phyloP scores from a whole-genome alignment of 2,888 invertebrate genomes.

The Platynereis dumerilii region DNA sequence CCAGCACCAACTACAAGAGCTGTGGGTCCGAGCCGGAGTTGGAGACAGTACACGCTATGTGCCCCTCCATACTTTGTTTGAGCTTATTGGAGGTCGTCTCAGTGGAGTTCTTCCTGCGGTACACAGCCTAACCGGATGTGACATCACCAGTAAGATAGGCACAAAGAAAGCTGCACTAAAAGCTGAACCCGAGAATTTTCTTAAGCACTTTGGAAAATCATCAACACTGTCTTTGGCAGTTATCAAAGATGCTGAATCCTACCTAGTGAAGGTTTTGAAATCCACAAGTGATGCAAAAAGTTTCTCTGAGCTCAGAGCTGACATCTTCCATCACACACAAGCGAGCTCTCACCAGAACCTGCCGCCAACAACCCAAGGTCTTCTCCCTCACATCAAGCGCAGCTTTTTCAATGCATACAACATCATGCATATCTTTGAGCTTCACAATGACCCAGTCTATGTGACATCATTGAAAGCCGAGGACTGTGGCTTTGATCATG shows the following conservation, averaged over 20 bases:
- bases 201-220: conserved; percentile 3
- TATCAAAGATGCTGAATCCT: conserved; percentile 5
- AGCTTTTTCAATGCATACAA: conserved; percentile 10
- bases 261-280: conserved; percentile 21
- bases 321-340: conserved; percentile 1
- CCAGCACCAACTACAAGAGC: too few relatives aligned
- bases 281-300: conserved; percentile 7
- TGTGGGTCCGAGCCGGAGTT: conserved; percentile 23
- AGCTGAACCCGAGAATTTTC: conserved; percentile 17
- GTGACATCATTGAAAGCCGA: too few relatives aligned
- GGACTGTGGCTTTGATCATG: too few relatives aligned
- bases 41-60: conserved; percentile 6
- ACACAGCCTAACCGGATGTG: conserved; percentile 20
- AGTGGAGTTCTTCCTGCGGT: conserved; percentile 16
- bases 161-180: conserved; percentile 22
- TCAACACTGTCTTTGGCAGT: conserved; percentile 5
- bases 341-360: conserved; percentile 13
- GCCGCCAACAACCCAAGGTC: conserved; percentile 18
- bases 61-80: conserved; percentile 9
- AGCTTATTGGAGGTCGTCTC: conserved; percentile 13
- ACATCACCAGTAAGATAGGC: conserved; percentile 22
- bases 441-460: background rate
- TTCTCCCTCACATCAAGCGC: conserved; percentile 20
- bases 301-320: conserved; percentile 9
- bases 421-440: conserved; percentile 17